Base-by-base conservation (phyloP, 2,797 vertebrate species). In the Oryzias sinensis region DNA sequence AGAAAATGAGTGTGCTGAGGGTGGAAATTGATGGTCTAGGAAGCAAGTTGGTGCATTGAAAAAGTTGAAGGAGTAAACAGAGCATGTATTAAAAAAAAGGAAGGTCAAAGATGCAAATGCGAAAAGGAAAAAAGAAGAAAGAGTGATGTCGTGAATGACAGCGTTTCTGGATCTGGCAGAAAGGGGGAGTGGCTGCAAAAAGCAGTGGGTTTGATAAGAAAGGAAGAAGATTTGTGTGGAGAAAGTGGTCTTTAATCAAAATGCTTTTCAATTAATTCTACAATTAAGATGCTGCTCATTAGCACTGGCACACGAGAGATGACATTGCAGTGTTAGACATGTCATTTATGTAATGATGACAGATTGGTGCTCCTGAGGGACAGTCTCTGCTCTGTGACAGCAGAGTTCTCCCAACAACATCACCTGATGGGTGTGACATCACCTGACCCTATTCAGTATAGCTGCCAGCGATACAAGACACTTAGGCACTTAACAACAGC, bases 241-340 rank as follows among this genome's bases (percentile, higher is more conserved):
- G 70, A 75, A 78, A 76, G 71, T 84, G 82, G 79, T 89, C 89
- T 89, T 92, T 91, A 90, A 92, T 91, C 89, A 90, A 89, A 91
- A 91, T 87, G 77, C 89, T 91, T 91, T 91, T 87, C 78, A 89
- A 91, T 92, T 91, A 90, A 91, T 91, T 90, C 87, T 82, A 90
- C 89, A 90, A 92, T 91, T 88, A 92, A 83, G 75, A 72, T 62
- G 53, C 84, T 76, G 82, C 89, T 91, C 86, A 81, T 92, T 91
- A 90, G 82, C 81, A 84, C 77, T 88, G 87, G 82, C 82, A 79
- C 85, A 82, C 77, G 86, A 81, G 87, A 83, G 80, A 90, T 87
- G 88, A 88, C 88, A 88, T 80, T 86, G 85, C 78, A 52, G 81
- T 80, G 83, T 80, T 81, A 70, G 57, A 68, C 63, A 68, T 87